Evolutionary conservation across 2,113 vertebrate species (phyloP), one percentile per base, ranked within the genome.

Genomic region (Peromyscus maniculatus): DNA sequence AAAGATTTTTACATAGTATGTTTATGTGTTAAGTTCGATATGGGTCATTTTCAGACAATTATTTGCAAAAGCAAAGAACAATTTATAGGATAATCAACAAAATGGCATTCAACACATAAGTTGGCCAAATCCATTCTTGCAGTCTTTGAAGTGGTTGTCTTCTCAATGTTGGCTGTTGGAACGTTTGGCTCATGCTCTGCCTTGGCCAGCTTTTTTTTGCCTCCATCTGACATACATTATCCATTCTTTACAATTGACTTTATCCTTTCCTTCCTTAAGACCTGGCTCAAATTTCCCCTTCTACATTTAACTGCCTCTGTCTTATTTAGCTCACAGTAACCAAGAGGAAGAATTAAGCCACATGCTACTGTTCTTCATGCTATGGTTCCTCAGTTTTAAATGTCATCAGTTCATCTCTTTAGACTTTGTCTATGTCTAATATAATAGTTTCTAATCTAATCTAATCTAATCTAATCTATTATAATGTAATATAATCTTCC

Each of bases 191-290:
- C 64, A 6, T 64, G 78, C 46, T 83, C 22, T 67, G 49, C n/a
- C 7, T 82, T 96, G 84, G 55, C 43, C 0, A 12, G 22, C 10
- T 86, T 64, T 28, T 83, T 46, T 83, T 52, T 78, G 12, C 55
- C 62, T 83, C 71, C 84, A 97, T 91, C 94, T 91, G 95, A 94
- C 55, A 52, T 6, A 28, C 9, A 57, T 95, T 95, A 87, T 93
- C 43, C 2, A 6, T 77, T 46, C 24, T 94, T 87, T 87, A 15
- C 55, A 69, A 59, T 39, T 96, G 92, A 88, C 17, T 93, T 97
- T 80, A 36, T 66, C 17, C 13, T 87, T 24, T 31, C 3, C 67
- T 93, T 92, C 64, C 57, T 80, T 83, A 59, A 94, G 43, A 57
- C 8, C 17, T 75, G 82, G 28, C 16, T 96, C 88, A 89, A 28